Evolutionary conservation across 2,113 vertebrate genomes (phyloP).

Genomic region (Oriolus oriolus): DNA sequence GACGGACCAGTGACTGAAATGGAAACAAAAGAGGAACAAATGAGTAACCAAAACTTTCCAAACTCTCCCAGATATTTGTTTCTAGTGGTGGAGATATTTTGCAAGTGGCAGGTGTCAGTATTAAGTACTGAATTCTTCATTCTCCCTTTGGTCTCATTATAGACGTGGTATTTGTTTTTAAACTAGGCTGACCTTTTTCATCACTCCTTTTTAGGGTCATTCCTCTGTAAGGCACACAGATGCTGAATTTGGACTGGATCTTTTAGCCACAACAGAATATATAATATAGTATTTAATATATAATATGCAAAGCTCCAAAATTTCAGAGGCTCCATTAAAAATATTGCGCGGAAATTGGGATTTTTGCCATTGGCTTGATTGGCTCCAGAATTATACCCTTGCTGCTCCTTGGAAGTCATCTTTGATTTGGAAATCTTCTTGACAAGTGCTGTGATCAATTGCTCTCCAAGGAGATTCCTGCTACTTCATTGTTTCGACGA

Average conservation of each 20-base stretch:
- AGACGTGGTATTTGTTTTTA: background rate
- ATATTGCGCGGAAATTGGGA: background rate
- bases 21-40: background rate
- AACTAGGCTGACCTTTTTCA: conserved; percentile 21
- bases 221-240: background rate
- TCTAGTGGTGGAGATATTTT: background rate
- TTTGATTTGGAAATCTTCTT: conserved; percentile 47
- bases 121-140: background rate
- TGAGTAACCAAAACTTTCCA: background rate
- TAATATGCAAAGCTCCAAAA: background rate
- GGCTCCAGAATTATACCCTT: background rate
- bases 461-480: conserved; percentile 51
- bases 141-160: conserved; percentile 16
- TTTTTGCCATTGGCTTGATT: conserved; percentile 26
- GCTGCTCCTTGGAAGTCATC: conserved; percentile 27
- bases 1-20: background rate
- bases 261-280: background rate
- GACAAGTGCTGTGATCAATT: conserved; percentile 54
- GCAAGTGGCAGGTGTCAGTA: conserved; percentile 22
- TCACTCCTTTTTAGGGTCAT: background rate
- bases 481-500: conserved; percentile 48
- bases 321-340: background rate
- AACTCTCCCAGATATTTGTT: background rate
- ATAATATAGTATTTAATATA: background rate
- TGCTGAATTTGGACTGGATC: background rate